Conservation (phyloP, 2,113 vertebrate species). For the Podiceps cristatus region DNA sequence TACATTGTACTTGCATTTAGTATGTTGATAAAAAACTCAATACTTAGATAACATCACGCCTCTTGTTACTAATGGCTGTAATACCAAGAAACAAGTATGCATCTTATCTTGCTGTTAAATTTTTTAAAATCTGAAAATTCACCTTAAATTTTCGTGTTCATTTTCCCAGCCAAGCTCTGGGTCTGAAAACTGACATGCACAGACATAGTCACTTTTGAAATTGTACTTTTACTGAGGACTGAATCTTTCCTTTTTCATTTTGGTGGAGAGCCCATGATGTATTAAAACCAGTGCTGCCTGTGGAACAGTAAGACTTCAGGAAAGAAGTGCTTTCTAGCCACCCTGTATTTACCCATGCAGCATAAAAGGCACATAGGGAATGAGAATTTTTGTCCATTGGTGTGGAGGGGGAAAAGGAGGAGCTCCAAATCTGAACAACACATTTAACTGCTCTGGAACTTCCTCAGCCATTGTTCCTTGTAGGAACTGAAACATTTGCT, state of each 20-base stretch:
- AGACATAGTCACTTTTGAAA: background rate
- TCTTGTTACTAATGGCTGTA: background rate
- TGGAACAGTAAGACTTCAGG: background rate
- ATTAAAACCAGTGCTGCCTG: background rate
- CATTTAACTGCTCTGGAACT: background rate
- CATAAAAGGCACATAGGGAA: background rate
- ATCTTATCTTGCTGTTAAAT: background rate
- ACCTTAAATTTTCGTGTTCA: background rate
- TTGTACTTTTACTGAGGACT: background rate
- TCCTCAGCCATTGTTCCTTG: background rate
- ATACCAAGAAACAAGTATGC: background rate
- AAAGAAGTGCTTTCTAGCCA: background rate
- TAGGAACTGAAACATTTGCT: background rate
- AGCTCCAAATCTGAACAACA: background rate
- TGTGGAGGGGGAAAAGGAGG: background rate
- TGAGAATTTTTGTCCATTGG: background rate
- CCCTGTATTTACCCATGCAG: fast-evolving
- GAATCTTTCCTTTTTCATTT: background rate
- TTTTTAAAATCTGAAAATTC: background rate
- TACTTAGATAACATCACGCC: background rate
- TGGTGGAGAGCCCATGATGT: background rate
- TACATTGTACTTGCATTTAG: background rate
- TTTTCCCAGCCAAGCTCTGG: background rate
- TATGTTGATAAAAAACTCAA: background rate
- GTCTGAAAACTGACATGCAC: background rate